Evolutionary conservation across 2,113 vertebrate species (phyloP), one percentile per base, ranked within the genome.

Genomic region (Oryzias woworae): DNA sequence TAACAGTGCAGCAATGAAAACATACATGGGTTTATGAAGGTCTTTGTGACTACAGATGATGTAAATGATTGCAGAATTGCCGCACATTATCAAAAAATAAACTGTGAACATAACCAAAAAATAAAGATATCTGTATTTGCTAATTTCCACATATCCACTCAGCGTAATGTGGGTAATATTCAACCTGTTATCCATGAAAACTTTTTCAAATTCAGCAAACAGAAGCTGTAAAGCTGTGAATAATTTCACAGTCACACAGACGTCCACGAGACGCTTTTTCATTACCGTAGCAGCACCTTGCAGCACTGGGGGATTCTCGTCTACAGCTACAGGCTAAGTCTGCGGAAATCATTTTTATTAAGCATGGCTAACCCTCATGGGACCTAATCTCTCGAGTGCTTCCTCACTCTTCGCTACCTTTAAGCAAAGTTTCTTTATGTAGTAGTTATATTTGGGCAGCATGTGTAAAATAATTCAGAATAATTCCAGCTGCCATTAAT

Each of bases 121-220:
- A 56, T 73, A 81, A 7, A 81, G 23, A 55, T 58, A 73, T 43
- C 54, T 59, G 42, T 73, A 74, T 46, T 14, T 59, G 0, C 69
- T 0, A 7, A 82, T 0, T 6, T 69, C 52, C 1, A 74, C 50
- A 53, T 45, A 6, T 2, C 78, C 78, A 45, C 0, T 44, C 12
- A 77, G 3, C 13, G 31, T 67, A n/a, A 81, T 43, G 12, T 62
- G 58, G 20, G 75, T 62, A 5, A 20, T 14, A 64, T 82, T 82
- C 1, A 63, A 5, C 15, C 17, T 8, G 17, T 13, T 6, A 8
- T 61, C 69, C 69, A 80, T 80, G 3, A 42, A 49, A 18, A 2
- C 7, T 13, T 7, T 24, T 45, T 17, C 3, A 16, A 16, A 17
- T 45, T 45, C 14, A 45, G 2, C 14, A 45, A 45, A 17, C 44